Evolutionary conservation across 2,888 invertebrate genomes (phyloP).

Genomic region (Sesamia inferens): DNA sequence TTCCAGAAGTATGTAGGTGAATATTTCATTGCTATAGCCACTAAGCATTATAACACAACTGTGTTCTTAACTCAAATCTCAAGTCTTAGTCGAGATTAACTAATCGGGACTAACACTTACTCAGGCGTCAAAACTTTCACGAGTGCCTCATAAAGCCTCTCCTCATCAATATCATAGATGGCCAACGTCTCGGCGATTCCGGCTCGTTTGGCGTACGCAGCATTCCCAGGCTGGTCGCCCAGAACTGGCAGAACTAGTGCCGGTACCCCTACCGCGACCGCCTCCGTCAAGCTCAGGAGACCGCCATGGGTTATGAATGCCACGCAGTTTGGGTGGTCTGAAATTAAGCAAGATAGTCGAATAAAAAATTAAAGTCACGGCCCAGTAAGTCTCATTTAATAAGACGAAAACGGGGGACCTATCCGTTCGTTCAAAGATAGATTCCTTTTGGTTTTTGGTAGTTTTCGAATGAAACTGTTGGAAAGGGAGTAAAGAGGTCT

Average conservation of each 20-base stretch:
- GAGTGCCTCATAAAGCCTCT: conserved; percentile 78
- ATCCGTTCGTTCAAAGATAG: background rate
- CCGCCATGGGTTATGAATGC: conserved; percentile 88
- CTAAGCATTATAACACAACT: too few species aligned
- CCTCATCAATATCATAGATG: conserved; percentile 81
- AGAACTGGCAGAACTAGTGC: conserved; percentile 88
- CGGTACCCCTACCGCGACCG: conserved; percentile 88
- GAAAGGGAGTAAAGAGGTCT: background rate
- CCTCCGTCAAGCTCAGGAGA: conserved; percentile 87
- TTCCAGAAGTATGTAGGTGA: too few species aligned
- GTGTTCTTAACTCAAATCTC: too few species aligned
- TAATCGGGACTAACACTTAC: conserved; percentile 72
- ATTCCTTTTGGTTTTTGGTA: background rate
- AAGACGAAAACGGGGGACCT: background rate
- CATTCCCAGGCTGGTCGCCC: conserved; percentile 87
- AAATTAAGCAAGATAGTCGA: conserved; percentile 5
- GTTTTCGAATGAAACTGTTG: background rate
- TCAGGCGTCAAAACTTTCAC: conserved; percentile 80
- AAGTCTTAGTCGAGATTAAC: too few species aligned
- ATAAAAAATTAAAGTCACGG: background rate
- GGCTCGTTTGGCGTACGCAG: conserved; percentile 70
- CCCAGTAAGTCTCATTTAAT: background rate
- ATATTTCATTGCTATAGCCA: too few species aligned
- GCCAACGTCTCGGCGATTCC: conserved; percentile 81
- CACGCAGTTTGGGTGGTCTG: conserved; percentile 91